Evolutionary conservation across 1,140 invertebrate species (phyloP), one percentile per base, ranked within the genome.

Genomic region (Lasioglossum baleicum): DNA sequence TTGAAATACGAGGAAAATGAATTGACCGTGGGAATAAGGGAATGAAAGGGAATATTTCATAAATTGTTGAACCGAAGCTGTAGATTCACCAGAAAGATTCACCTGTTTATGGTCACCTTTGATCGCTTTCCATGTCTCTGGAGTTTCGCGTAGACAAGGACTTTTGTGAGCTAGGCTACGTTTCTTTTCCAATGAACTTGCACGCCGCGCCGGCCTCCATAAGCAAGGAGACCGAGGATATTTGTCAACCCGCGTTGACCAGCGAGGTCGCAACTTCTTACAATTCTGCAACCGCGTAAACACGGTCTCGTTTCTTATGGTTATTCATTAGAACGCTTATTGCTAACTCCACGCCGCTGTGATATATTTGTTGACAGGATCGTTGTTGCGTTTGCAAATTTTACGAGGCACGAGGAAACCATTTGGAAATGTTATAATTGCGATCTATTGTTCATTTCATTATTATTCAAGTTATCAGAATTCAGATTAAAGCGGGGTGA

Each of bases 41-140:
- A n/a, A n/a, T n/a, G n/a, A 15, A 3, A 15, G 17, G 17, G 15
- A 53, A 20, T 20, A 2, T 17, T 53, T 17, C 51, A 2, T 5
- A 53, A 26, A 26, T 26, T 15, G 51, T 53, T 15, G 51, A 17
- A 56, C 20, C 53, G 15, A 20, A 8, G 17, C 44, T 51, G 58
- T 17, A 42, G 26, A 26, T 26, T 26, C 26, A 26, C 26, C 26
- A 26, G 65, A 69, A 63, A 69, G 15, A 70, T 22, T 4, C 66
- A 44, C 8, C 51, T 75, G 31, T 48, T 13, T 63, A 60, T 35
- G 63, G 15, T 79, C 58, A 48, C 48, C 40, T 26, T 31, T 61
- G 72, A 82, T 78, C 61, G 60, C 68, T 78, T 78, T 73, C 75
- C 64, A 44, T 79, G 69, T 72, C 53, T 48, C 74, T 26, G 31